Percentiles rank a stretch among this genome's conserved stretches.
Evolutionary conservation across 2,888 invertebrate genomes (phyloP).

Genomic region (Beris morrisii): DNA sequence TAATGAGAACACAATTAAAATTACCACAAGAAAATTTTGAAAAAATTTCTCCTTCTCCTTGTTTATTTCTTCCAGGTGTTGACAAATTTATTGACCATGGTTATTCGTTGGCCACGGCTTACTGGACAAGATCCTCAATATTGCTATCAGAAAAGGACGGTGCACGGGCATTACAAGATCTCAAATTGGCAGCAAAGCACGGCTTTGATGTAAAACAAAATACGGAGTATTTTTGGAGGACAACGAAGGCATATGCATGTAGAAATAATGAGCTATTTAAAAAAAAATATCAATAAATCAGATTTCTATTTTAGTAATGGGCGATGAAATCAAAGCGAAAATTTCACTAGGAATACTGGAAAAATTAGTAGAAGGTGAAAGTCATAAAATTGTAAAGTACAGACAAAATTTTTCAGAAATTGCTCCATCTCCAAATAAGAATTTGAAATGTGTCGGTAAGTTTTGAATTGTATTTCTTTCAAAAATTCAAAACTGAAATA

Average conservation of each 20-base stretch:
- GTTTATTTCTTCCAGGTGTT: conserved; percentile 49
- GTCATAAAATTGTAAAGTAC: conserved; percentile 54
- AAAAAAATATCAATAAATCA: neutral
- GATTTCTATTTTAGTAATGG: conserved; percentile 58
- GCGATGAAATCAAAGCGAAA: conserved; percentile 64
- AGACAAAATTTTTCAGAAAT: conserved; percentile 57
- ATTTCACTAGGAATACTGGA: conserved; percentile 67
- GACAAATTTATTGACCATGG: conserved; percentile 64
- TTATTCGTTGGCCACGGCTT: conserved; percentile 64
- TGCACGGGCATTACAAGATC: conserved; percentile 66
- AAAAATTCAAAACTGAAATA: conserved; percentile 6
- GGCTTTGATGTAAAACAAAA: conserved; percentile 65
- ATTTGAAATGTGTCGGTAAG: conserved; percentile 18
- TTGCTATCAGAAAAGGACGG: conserved; percentile 63
- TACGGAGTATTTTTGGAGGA: conserved; percentile 68
- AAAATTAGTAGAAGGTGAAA: conserved; percentile 60
- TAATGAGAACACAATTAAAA: neutral
- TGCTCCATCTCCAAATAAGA: conserved; percentile 32
- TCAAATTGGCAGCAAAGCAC: conserved; percentile 67
- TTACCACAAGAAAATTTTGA: too few relatives aligned
- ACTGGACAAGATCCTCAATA: conserved; percentile 68
- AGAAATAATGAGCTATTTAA: conserved; percentile 1
- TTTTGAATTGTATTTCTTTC: neutral
- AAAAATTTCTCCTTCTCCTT: conserved; percentile 1
- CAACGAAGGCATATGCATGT: conserved; percentile 68